Percentiles rank a stretch among this genome's conserved stretches.
Evolutionary conservation across 2,888 invertebrate genomes (phyloP).

Genomic region (Sylvicola cinctus): DNA sequence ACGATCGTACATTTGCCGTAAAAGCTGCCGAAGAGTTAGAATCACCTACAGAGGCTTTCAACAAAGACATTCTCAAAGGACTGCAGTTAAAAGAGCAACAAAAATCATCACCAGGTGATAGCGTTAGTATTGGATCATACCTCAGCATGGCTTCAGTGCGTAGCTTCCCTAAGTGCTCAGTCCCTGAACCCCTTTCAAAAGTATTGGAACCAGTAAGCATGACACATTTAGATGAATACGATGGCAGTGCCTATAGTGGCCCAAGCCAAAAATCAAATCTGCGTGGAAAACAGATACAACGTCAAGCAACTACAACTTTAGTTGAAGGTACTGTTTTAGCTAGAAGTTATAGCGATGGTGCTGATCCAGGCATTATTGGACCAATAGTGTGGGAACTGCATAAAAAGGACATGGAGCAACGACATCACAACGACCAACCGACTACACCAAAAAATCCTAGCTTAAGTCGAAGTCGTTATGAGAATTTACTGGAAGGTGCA

Average conservation of each 20-base stretch:
- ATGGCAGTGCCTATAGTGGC: constrained; percentile 7
- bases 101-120: constrained; percentile 10
- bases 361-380: constrained; percentile 66
- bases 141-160: constrained; percentile 72
- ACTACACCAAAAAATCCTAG: constrained; percentile 21
- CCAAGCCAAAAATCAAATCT: neutral
- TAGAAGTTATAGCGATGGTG: constrained; percentile 50
- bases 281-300: no score
- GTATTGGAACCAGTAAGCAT: constrained; percentile 63
- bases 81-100: neutral
- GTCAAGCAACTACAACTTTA: constrained; percentile 11
- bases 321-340: constrained; percentile 25
- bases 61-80: constrained; percentile 5
- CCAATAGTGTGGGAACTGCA: constrained; percentile 69
- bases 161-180: constrained; percentile 59
- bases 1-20: constrained; percentile 1
- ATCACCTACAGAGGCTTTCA: constrained; percentile 22
- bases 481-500: constrained; percentile 24
- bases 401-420: constrained; percentile 42
- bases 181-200: constrained; percentile 57
- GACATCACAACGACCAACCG: no score
- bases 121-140: constrained; percentile 51
- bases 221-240: constrained; percentile 37
- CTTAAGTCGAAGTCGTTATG: constrained; percentile 21
- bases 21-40: constrained; percentile 7